A percentile compares a stretch with the other conserved stretches of the same genome.
These are phyloP conservation scores for Peromyscus maniculatus DNA, from an alignment of 2,113 vertebrate genomes.

Conservation along the genomic window DNA sequence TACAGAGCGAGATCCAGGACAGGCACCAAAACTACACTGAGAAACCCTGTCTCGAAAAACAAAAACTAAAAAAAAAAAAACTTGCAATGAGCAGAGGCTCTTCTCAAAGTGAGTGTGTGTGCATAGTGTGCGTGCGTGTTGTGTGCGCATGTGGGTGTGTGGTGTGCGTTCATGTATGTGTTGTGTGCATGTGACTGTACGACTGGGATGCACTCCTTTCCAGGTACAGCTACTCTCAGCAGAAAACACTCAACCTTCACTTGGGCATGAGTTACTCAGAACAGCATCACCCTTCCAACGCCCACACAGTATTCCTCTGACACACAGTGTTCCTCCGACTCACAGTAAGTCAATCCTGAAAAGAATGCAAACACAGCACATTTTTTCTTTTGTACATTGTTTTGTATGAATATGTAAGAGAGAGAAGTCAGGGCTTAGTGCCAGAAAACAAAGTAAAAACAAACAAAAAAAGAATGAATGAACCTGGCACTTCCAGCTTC, in stretches of 20 bases:
- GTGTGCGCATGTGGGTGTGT: neutral
- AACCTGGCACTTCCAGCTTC: neutral
- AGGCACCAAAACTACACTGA: too few species aligned
- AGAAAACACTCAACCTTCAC: conserved; percentile 10
- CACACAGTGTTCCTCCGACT: conserved; percentile 37
- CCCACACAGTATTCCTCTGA: neutral
- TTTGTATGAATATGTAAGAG: neutral
- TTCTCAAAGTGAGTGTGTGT: neutral
- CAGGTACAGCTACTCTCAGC: neutral
- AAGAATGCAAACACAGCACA: conserved; percentile 34
- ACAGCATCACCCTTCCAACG: neutral
- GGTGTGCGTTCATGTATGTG: too few species aligned
- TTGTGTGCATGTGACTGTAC: neutral
- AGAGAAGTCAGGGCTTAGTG: neutral
- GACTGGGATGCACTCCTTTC: neutral
- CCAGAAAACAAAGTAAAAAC: neutral
- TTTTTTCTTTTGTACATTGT: neutral
- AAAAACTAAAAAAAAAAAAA: neutral
- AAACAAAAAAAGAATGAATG: conserved; percentile 19
- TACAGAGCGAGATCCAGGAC: too few species aligned
- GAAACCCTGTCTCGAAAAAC: too few species aligned
- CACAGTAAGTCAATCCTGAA: conserved; percentile 28
- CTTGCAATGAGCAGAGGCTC: conserved; percentile 38
- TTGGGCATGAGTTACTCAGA: conserved; percentile 24
- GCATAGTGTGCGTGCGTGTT: too few species aligned